Conservation (phyloP, 2,888 invertebrate species). For the Notodonta dromedarius region DNA sequence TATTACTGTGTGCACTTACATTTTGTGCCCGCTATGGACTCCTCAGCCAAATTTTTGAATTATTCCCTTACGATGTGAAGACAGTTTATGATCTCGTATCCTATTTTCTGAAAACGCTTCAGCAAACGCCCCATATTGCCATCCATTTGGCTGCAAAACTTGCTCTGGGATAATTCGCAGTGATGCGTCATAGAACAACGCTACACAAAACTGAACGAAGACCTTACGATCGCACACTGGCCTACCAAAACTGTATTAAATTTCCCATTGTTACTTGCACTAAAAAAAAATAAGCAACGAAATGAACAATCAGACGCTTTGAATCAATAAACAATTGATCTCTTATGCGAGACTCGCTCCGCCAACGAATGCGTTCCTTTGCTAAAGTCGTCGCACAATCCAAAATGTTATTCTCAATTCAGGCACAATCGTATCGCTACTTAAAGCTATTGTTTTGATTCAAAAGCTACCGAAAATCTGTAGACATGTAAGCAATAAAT, state of each 20-base stretch:
- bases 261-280: conserved; percentile 15
- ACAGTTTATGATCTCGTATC: conserved; percentile 71
- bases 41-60: conserved; percentile 78
- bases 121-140: conserved; percentile 57
- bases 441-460: conserved; percentile 45
- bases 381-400: conserved; percentile 24
- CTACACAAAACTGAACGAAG: not conserved
- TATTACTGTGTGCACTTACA: conserved; percentile 66
- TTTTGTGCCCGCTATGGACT: conserved; percentile 60
- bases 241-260: not conserved
- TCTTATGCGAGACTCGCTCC: conserved; percentile 24
- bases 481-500: conserved; percentile 67
- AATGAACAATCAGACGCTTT: conserved; percentile 22
- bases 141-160: conserved; percentile 61
- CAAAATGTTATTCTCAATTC: conserved; percentile 31
- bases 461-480: conserved; percentile 59
- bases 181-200: conserved; percentile 44
- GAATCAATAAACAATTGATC: conserved; percentile 36
- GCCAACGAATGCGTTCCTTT: conserved; percentile 33
- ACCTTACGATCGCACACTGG: not conserved
- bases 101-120: conserved; percentile 64
- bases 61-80: conserved; percentile 70
- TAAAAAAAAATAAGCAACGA: conserved; percentile 10
- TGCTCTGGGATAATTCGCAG: conserved; percentile 48
- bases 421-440: conserved; percentile 35